Base-by-base conservation (phyloP, 2,113 vertebrate species). In the Stictonetta naevosa region DNA sequence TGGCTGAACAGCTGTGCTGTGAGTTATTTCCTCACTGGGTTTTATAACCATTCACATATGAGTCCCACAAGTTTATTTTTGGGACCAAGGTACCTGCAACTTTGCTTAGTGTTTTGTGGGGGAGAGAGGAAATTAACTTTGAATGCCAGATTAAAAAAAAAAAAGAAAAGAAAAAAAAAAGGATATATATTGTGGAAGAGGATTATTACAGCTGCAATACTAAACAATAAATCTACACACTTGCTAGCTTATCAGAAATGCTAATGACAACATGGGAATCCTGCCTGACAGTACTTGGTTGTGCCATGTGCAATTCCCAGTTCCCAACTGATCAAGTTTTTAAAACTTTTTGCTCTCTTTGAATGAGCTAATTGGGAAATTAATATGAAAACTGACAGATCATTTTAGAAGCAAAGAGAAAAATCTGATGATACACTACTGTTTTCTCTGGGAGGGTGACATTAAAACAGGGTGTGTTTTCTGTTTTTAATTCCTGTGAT, bases 1-100 rank as follows among this genome's bases (percentile, higher is more conserved):
- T n/a, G 8, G 33, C 64, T 83, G 58, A 80, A 48, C 16, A 42
- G 12, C 10, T 89, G 2, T 3, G 3, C 36, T 77, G 18, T 81
- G 36, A 7, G 53, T 88, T 93, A 26, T 8, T 3, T 86, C 29
- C 36, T 81, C 28, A 16, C 26, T 58, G 25, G n/a, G 11, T 34
- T 80, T 86, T 86, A 44, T 58, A 26, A 26, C 16, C 1, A 3
- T 64, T 69, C 11, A 10, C 9, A 29, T 1, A n/a, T n/a, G 2
- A 62, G 34, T 13, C 8, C 75, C 1, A 0, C 60, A 34, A 77
- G 16, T 74, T n/a, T n/a, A n/a, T n/a, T n/a, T n/a, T n/a, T n/a
- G n/a, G n/a, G 42, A 13, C 29, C n/a, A 16, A 81, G 26, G 11
- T 73, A 56, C 9, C 19, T 92, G 36, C 19, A 82, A 10, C 76